A percentile compares a stretch with the other conserved stretches of the same genome.
Evolutionary conservation across 2,797 vertebrate species (phyloP).

Genomic region (Hyperoplus immaculatus): DNA sequence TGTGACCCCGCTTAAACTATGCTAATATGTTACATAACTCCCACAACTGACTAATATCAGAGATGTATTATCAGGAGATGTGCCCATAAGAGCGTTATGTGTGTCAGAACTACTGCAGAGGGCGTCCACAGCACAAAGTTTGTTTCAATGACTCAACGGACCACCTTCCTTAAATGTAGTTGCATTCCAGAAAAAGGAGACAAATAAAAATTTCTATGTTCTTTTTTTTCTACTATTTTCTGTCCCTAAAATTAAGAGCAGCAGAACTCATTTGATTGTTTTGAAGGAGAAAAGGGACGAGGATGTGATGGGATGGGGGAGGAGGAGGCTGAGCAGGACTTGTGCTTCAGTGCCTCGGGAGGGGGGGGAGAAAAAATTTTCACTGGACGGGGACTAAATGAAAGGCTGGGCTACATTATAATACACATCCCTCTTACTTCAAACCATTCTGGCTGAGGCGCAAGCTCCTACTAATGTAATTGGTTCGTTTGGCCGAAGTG

Average conservation of each 20-base stretch:
- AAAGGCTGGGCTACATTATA: constrained; percentile 66
- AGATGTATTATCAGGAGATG: constrained; percentile 31
- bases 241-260: constrained; percentile 52
- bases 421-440: constrained; percentile 64
- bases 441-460: constrained; percentile 59
- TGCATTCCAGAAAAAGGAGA: constrained; percentile 23
- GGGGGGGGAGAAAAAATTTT: constrained; percentile 73
- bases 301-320: constrained; percentile 37
- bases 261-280: constrained; percentile 56
- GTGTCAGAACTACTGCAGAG: constrained; percentile 39
- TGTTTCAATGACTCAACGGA: constrained; percentile 31
- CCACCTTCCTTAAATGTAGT: constrained; percentile 40
- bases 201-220: constrained; percentile 22
- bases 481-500: constrained; percentile 64
- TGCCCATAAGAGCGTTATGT: constrained; percentile 41
- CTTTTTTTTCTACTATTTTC: neutral
- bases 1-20: constrained; percentile 50
- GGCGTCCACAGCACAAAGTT: constrained; percentile 10
- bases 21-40: constrained; percentile 52
- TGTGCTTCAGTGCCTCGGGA: constrained; percentile 69
- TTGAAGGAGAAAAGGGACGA: constrained; percentile 54
- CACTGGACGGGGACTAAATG: constrained; percentile 73
- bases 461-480: constrained; percentile 55
- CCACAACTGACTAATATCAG: constrained; percentile 52
- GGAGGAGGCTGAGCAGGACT: constrained; percentile 49